Conservation (phyloP, 1,140 invertebrate species). For the Coelopa frigida region DNA sequence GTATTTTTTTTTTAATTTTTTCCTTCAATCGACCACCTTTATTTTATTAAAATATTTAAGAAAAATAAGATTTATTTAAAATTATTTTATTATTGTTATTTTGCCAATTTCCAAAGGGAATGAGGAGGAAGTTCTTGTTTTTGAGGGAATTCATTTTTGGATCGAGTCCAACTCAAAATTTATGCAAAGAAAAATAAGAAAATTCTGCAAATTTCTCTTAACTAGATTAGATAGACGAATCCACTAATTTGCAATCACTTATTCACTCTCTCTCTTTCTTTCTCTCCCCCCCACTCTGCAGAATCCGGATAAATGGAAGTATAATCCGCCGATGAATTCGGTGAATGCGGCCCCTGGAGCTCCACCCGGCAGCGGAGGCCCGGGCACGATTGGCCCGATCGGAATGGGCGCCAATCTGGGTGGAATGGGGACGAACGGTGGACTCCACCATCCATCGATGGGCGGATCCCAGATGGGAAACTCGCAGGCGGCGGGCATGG, state of each 20-base stretch:
- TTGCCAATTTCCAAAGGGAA: too few relatives aligned
- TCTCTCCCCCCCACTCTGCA: constrained; percentile 33
- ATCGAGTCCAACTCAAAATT: too few relatives aligned
- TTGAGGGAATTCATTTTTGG: too few relatives aligned
- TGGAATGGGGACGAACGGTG: constrained; percentile 33
- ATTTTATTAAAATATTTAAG: too few relatives aligned
- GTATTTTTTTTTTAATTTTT: too few relatives aligned
- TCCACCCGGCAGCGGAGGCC: constrained; percentile 29
- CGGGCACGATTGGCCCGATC: constrained; percentile 34
- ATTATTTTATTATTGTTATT: too few relatives aligned
- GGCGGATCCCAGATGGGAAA: constrained; percentile 22
- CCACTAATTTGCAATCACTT: constrained; percentile 6
- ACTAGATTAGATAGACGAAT: constrained; percentile 1
- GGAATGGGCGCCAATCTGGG: constrained; percentile 29
- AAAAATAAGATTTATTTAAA: too few relatives aligned
- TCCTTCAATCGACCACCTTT: too few relatives aligned
- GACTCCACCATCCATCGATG: constrained; percentile 34
- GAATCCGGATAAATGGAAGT: constrained; percentile 63
- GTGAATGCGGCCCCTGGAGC: constrained; percentile 36
- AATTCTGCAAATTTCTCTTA: neutral
- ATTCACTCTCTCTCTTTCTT: constrained; percentile 21
- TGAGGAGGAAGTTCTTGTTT: too few relatives aligned
- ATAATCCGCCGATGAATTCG: constrained; percentile 46
- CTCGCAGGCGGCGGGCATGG: constrained; percentile 31
- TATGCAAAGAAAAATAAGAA: constrained; percentile 4